phyloP scores from a whole-genome alignment of 2,888 invertebrate species.

The Apodemia zela region DNA sequence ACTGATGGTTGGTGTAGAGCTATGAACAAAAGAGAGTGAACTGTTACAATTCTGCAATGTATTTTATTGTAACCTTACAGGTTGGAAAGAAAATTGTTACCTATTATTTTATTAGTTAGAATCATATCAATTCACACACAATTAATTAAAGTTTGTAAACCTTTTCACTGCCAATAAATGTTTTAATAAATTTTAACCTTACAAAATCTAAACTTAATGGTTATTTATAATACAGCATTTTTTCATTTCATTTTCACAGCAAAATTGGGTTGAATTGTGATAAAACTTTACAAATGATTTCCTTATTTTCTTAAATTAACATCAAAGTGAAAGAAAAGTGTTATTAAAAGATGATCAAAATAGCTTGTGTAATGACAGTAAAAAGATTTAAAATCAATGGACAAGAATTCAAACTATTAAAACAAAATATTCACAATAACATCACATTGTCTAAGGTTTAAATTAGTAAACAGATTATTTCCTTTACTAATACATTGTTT shows the following conservation, averaged over 20 bases:
- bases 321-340: too few relatives aligned
- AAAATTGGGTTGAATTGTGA: too few relatives aligned
- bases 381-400: not conserved
- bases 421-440: not conserved
- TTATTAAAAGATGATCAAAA: not conserved
- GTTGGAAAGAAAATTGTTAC: not conserved
- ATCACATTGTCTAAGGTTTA: not conserved
- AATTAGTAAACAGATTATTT: not conserved
- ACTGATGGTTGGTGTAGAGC: not conserved
- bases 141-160: not conserved
- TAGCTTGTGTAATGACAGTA: not conserved
- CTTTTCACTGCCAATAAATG: not conserved
- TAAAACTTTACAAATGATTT: too few relatives aligned
- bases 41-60: not conserved
- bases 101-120: not conserved
- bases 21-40: not conserved
- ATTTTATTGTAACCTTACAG: not conserved
- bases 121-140: slow-evolving; percentile 1
- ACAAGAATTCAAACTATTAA: not conserved
- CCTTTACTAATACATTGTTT: not conserved
- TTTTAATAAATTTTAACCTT: not conserved
- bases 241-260: too few relatives aligned
- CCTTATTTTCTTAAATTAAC: too few relatives aligned
- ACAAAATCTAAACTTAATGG: too few relatives aligned
- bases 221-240: not conserved